Evolutionary conservation across 2,888 invertebrate species (phyloP), one percentile per base, ranked within the genome.

Genomic region (Ormyrus labotus): DNA sequence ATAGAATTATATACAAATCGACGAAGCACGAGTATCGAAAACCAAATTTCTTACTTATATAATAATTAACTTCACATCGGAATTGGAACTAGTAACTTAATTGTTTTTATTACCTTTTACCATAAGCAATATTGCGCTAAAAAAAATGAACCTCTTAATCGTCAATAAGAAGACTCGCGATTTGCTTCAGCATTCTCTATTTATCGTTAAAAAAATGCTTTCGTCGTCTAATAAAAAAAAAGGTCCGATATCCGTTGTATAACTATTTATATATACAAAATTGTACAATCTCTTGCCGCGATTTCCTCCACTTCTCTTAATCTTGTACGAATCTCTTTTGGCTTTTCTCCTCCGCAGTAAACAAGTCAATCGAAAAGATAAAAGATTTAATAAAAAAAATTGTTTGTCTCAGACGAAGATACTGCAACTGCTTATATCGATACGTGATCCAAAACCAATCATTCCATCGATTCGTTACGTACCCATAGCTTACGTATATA

Each of bases 251-350:
- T 75, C 65, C 63, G 65, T 81, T 78, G 67, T 74, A 74, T 78
- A 82, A 78, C 70, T 74, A 81, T 34, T 34, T 34, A 34, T 87
- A 87, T 87, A 83, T 87, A 87, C 88, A 87, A 85, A 83, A 85
- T 78, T 87, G 84, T 87, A 87, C 87, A 87, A 82, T 76, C 60
- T 77, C 76, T 82, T 82, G 76, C 61, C 69, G 81, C 72, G 78
- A 82, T 82, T 71, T 73, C 61, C 68, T 77, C 64, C 51, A 57
- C 47, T 34, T 72, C 72, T 76, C 53, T 79, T 63, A 79, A 65
- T 60, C 61, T 80, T 78, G 63, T 78, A 78, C 69, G 67, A 78
- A 73, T 77, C 71, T 78, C 69, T 77, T 80, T 78, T 80, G 61
- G 73, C 72, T 63, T 74, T 74, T 82, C 80, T 80, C 80, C 80